Base-by-base conservation (phyloP, 92 coral and sea anemone genomes). In the Pocillopora meandrina region DNA sequence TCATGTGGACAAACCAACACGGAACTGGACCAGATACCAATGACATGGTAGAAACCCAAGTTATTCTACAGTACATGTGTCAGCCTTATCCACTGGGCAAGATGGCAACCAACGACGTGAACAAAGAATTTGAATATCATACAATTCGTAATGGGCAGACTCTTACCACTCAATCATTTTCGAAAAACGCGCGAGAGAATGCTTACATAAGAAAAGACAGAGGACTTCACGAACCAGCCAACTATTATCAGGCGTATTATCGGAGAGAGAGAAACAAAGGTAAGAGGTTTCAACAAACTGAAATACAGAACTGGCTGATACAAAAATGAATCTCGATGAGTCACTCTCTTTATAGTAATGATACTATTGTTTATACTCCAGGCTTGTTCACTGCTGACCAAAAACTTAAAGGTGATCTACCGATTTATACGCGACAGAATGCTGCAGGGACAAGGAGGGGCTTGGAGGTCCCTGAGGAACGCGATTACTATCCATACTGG, bases 1-100 rank as follows among this genome's bases (percentile, higher is more conserved):
- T 89, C 71, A 86, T 83, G 77, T 85, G 92, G 92, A 89, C 89
- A 2, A 89, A 89, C 31, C 92, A 89, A 75, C 92, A 89, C 68
- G 90, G 90, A 23, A 68, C 85, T 49, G 90, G 90, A 26, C 77
- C 77, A 19, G n/a, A 19, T 26, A 76, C 65, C 9, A 78, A 84
- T 35, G 82, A 74, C 72, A 79, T 66, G 56, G 74, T 87, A 56
- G 82, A 87, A 84, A 61, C 86, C 26, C 75, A 82, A 60, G 58
- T 87, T 52, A 79, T 87, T 31, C 26, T 87, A 31, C 90, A 87
- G 65, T 87, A 65, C 87, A 87, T 87, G 72, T 68, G 72, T 26
- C 79, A 75, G 13, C 63, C 63, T 5, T 74, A 56, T 13, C 78
- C 63, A 17, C 56, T 33, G 2, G 80, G 56, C 36, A 76, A 76